Base-by-base conservation (phyloP, 2,113 vertebrate species). In the Xiphophorus maculatus region DNA sequence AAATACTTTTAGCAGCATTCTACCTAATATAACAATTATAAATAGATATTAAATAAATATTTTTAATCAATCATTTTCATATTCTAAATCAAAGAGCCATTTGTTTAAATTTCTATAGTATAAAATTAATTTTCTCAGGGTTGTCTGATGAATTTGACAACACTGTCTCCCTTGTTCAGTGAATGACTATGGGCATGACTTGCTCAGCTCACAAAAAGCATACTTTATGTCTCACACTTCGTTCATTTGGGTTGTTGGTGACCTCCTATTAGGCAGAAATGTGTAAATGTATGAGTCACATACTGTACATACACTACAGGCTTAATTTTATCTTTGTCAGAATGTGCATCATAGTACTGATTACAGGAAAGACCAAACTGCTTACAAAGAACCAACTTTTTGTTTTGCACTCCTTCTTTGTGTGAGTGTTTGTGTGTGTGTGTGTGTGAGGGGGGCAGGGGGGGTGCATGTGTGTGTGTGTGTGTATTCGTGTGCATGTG, bases 251-350 rank as follows among this genome's bases (percentile, higher is more conserved):
- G 76, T 79, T 64, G 78, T 85, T 87, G 79, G 79, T 63, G 85
- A 80, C 84, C 87, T 82, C 81, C 76, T 80, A 80, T 88, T 89
- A 90, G 87, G 80, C 82, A 69, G 86, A 65, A 61, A 84, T 69
- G 81, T 77, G 89, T 81, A 84, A 83, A 66, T 83, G 90, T 79
- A 71, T 90, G 87, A 93, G 76, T 92, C 90, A 92, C 27, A 27
- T 51, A 28, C 27, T 28, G 27, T 28, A 3, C 0, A 22, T 60
- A 3, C 0, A 0, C 71, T 79, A 66, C 84, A 74, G 73, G 72
- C 76, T 72, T 80, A 69, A 73, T 84, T 82, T 74, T 87, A 66
- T 89, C 66, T 72, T 73, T 81, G 78, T 83, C 66, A 71, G 81
- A 48, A 42, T 60, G 66, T 37, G 54, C 54, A 65, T 82, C 85